phyloP scores from a whole-genome alignment of 2,888 invertebrate species.

The Himalopsyche anomala region DNA sequence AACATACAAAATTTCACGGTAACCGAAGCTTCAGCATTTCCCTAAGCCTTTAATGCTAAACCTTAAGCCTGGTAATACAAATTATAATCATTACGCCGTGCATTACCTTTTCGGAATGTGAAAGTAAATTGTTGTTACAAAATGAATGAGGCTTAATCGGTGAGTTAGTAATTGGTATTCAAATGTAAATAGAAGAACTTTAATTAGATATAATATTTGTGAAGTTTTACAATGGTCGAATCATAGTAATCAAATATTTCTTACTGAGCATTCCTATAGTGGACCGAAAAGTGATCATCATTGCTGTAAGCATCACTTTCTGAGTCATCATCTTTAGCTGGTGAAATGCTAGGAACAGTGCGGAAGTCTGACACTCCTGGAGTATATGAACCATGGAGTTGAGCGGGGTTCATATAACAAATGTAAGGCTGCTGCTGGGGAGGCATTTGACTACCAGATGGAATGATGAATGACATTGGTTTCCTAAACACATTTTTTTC shows the following conservation, averaged over 20 bases:
- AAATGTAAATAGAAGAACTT: too few species aligned
- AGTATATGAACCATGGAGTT: constrained; percentile 36
- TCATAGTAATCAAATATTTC: constrained; percentile 8
- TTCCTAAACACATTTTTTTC: constrained; percentile 43
- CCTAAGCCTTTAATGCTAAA: too few species aligned
- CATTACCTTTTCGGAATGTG: too few species aligned
- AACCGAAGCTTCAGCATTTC: too few species aligned
- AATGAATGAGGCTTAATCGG: too few species aligned
- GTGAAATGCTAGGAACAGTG: constrained; percentile 41
- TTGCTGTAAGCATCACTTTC: constrained; percentile 19
- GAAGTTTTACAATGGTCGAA: neutral
- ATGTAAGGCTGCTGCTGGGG: constrained; percentile 50
- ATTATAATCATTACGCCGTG: too few species aligned
- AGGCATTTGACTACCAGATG: constrained; percentile 53
- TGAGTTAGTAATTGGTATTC: too few species aligned
- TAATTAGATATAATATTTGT: too few species aligned
- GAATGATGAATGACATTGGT: constrained; percentile 46
- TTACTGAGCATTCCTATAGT: constrained; percentile 60
- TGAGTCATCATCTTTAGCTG: neutral
- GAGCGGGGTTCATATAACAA: constrained; percentile 47
- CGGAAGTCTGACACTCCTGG: constrained; percentile 47
- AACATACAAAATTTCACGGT: too few species aligned
- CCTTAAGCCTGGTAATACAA: too few species aligned
- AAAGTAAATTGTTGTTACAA: too few species aligned
- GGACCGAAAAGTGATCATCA: constrained; percentile 55